A percentile compares a stretch with the other conserved stretches of the same genome.
Conservation (phyloP, 1,140 invertebrate species). For the Drosophila pallidifrons region DNA sequence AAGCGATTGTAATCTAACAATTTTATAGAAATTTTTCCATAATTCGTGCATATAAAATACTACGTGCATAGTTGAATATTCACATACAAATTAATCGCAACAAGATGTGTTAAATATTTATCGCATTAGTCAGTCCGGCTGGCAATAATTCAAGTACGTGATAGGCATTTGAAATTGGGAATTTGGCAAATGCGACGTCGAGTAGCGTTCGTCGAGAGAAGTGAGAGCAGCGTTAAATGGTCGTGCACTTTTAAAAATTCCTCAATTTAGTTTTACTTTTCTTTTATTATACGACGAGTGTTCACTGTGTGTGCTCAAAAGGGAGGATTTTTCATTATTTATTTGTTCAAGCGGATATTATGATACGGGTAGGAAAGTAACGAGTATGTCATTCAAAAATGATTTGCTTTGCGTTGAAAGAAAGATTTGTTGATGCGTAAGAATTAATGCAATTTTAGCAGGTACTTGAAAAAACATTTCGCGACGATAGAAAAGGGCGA, state of each 20-base stretch:
- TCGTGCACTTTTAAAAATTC: slow-evolving; percentile 56
- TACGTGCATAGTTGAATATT: slow-evolving; percentile 17
- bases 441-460: slow-evolving; percentile 7
- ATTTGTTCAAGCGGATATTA: not conserved
- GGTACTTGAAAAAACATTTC: not conserved
- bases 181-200: not conserved
- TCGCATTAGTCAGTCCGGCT: slow-evolving; percentile 23
- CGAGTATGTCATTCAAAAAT: not conserved
- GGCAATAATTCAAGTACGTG: slow-evolving; percentile 38
- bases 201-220: not conserved
- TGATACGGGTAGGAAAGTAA: not conserved
- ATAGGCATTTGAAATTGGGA: slow-evolving; percentile 14
- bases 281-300: slow-evolving; percentile 1
- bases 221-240: slow-evolving; percentile 3
- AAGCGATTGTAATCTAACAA: not conserved
- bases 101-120: slow-evolving; percentile 63
- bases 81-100: slow-evolving; percentile 57
- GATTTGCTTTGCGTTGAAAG: slow-evolving; percentile 7
- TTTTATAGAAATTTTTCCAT: slow-evolving; percentile 1
- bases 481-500: not conserved
- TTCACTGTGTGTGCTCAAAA: not conserved
- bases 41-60: slow-evolving; percentile 4
- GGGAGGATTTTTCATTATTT: not conserved
- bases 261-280: slow-evolving; percentile 50
- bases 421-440: slow-evolving; percentile 3